Conservation (phyloP, 2,113 vertebrate genomes). For the Pituophis catenifer region DNA sequence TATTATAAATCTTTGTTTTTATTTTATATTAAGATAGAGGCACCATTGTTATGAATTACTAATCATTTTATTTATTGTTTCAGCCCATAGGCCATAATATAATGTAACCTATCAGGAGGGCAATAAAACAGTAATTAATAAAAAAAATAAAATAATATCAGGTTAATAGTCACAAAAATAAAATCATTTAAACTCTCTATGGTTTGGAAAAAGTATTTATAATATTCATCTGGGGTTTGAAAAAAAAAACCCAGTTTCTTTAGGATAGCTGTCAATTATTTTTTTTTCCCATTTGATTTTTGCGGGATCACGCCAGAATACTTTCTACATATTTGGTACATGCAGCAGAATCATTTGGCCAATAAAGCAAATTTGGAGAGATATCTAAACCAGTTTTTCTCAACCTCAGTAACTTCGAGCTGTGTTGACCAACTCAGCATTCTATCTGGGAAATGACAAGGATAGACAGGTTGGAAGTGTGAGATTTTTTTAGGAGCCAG, state of each 20-base stretch:
- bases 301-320: neutral
- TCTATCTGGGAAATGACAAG: neutral
- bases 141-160: neutral
- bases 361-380: neutral
- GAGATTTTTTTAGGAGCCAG: neutral
- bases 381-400: neutral
- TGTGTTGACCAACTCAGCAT: neutral
- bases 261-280: neutral
- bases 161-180: neutral
- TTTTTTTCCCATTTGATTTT: neutral
- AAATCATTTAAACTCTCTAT: neutral
- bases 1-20: neutral
- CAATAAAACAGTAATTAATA: neutral
- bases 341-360: neutral
- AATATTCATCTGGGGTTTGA: neutral
- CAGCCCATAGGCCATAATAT: neutral
- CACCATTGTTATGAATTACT: neutral
- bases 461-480: neutral
- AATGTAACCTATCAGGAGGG: neutral
- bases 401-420: neutral
- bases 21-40: neutral
- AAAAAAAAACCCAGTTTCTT: neutral
- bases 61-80: neutral
- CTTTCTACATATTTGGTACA: neutral
- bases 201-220: neutral